Evolutionary conservation across 2,888 invertebrate species (phyloP), one percentile per base, ranked within the genome.

Genomic region (Elmis aenea): DNA sequence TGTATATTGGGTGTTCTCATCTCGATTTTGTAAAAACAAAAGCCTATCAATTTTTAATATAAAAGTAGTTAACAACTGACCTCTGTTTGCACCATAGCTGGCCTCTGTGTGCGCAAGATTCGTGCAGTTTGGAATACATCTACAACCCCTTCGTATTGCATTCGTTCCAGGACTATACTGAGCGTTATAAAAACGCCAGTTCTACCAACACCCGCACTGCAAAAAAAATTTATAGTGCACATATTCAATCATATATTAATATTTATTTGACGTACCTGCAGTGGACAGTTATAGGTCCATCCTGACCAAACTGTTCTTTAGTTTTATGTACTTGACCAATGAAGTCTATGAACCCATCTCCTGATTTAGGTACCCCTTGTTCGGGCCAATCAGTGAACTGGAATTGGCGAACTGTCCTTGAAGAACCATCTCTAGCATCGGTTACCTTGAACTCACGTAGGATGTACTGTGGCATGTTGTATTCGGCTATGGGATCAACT

Each of bases 1-100:
- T n/a, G n/a, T 23, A 23, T 6, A 11, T 23, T 23, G 23, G 3
- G 10, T n/a, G 18, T 18, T 31, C 13, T 13, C 9, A 22, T 20
- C 10, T 94, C 93, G 87, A 87, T 70, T 12, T n/a, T n/a, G n/a
- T n/a, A n/a, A 49, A 51, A 46, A 52, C 28, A 28, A n/a, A 25
- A 25, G 27, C 9, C 9, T 27, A 4, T 2, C 3, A 23, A 5
- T n/a, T n/a, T n/a, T n/a, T n/a, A n/a, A n/a, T n/a, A n/a, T n/a
- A n/a, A n/a, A n/a, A 18, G 8, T 26, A 8, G 9, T 16, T 32
- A 28, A 14, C 33, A 29, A 50, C 62, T 61, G 69, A 94, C 96
- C 86, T 96, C 96, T 52, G 97, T 96, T 72, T 99, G 97, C 56
- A 99, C 96, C 97, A 99, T 99, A 54, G 95, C 95, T 45, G 96